Percentiles rank a stretch among this genome's conserved stretches.
phyloP scores from a whole-genome alignment of 1,140 invertebrate species.

The Pseudomyrmex dendroicus region DNA sequence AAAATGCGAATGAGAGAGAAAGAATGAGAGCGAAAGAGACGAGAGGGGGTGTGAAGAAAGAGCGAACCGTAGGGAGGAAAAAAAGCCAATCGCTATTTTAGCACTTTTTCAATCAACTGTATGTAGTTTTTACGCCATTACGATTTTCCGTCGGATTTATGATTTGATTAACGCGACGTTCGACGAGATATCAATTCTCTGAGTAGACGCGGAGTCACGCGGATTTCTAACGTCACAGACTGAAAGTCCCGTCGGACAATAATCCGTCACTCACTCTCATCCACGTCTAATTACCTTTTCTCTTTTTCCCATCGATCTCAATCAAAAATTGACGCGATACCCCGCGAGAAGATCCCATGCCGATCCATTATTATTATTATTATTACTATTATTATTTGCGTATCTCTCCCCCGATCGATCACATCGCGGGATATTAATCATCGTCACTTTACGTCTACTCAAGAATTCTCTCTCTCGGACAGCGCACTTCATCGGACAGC shows the following conservation, averaged over 20 bases:
- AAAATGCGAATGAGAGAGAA: slow-evolving; percentile 16
- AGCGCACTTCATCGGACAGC: slow-evolving; percentile 52
- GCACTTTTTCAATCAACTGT: slow-evolving; percentile 74
- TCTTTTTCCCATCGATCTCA: neutral
- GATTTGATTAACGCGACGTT: slow-evolving; percentile 34
- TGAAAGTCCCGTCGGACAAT: neutral
- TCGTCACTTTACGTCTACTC: slow-evolving; percentile 48
- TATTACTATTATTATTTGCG: neutral
- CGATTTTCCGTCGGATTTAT: slow-evolving; percentile 44
- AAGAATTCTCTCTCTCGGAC: slow-evolving; percentile 57
- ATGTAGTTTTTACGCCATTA: slow-evolving; percentile 68
- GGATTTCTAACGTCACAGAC: neutral
- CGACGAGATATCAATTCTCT: slow-evolving; percentile 50
- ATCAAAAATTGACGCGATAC: neutral
- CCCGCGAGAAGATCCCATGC: neutral
- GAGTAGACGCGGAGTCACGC: neutral
- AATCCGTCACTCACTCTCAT: slow-evolving; percentile 13
- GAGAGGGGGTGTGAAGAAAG: slow-evolving; percentile 28
- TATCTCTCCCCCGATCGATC: neutral
- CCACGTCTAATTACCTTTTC: slow-evolving; percentile 6
- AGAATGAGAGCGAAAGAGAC: neutral
- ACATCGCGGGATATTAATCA: neutral
- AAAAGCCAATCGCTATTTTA: slow-evolving; percentile 78
- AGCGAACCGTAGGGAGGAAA: slow-evolving; percentile 49
- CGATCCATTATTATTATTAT: neutral